Conservation (phyloP, 2,888 invertebrate genomes). For the Hirudinaria manillensis region DNA sequence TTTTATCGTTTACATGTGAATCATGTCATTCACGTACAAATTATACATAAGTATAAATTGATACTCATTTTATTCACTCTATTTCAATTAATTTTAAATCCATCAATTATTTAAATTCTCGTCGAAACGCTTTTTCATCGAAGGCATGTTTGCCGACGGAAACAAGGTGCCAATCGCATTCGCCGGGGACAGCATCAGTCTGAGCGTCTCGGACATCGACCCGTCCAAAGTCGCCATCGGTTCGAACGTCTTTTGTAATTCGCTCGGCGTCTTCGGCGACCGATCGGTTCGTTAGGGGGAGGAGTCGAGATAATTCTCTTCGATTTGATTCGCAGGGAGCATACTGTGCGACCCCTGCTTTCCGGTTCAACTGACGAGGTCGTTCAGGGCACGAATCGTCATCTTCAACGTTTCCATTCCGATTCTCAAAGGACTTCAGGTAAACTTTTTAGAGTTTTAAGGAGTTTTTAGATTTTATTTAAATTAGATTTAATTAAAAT, state of each 20-base stretch:
- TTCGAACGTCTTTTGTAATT: slow-evolving; percentile 38
- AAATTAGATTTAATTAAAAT: slow-evolving; percentile 5
- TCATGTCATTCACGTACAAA: too few relatives aligned
- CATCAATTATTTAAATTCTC: not conserved
- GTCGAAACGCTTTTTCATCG: not conserved
- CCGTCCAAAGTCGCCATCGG: slow-evolving; percentile 68
- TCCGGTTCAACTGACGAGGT: slow-evolving; percentile 75
- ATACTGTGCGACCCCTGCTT: slow-evolving; percentile 72
- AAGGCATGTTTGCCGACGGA: slow-evolving; percentile 68
- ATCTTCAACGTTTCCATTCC: slow-evolving; percentile 88
- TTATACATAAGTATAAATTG: too few relatives aligned
- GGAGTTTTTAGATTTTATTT: not conserved
- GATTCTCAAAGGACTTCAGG: slow-evolving; percentile 79
- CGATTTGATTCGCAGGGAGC: slow-evolving; percentile 60
- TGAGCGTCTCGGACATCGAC: slow-evolving; percentile 70
- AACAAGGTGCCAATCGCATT: slow-evolving; percentile 68
- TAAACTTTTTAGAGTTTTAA: slow-evolving; percentile 49
- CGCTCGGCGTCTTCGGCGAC: not conserved
- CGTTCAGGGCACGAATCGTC: slow-evolving; percentile 76
- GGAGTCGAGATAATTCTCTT: not conserved
- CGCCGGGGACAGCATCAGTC: slow-evolving; percentile 85
- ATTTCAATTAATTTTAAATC: too few relatives aligned
- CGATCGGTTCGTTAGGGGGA: not conserved
- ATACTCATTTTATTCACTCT: too few relatives aligned
- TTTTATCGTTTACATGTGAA: too few relatives aligned